A percentile compares a stretch with the other conserved stretches of the same genome.
Conservation (phyloP, 2,888 invertebrate genomes). For the Entomobrya multifasciata region DNA sequence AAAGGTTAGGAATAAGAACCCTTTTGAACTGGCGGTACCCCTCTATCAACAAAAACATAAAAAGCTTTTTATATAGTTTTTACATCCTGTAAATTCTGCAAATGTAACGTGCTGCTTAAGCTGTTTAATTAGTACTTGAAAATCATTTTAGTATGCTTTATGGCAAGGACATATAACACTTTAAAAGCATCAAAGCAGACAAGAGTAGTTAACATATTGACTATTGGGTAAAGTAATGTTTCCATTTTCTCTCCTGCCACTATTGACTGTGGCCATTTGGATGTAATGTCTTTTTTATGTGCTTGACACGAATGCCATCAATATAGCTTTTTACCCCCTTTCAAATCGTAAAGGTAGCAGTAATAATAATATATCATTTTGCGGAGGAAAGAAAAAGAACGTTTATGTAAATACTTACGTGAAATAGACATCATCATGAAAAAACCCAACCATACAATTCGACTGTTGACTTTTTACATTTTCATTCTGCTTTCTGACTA, state of each 20-base stretch:
- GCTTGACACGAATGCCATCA: constrained; percentile 13
- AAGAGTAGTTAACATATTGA: too few relatives aligned
- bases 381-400: background rate
- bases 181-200: too few relatives aligned
- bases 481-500: background rate
- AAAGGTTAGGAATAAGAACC: too few relatives aligned
- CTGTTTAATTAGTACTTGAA: too few relatives aligned
- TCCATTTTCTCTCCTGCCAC: constrained; percentile 23
- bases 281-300: constrained; percentile 43
- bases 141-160: too few relatives aligned
- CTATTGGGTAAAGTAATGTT: background rate
- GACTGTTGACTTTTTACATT: background rate
- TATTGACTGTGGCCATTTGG: background rate
- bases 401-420: constrained; percentile 11
- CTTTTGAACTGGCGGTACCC: too few relatives aligned
- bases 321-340: background rate
- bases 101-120: too few relatives aligned
- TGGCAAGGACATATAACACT: too few relatives aligned
- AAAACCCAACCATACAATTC: constrained; percentile 24
- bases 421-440: background rate
- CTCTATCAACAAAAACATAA: too few relatives aligned
- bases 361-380: background rate
- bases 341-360: constrained; percentile 18
- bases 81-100: too few relatives aligned
- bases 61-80: too few relatives aligned